Conservation (phyloP, 2,113 vertebrate species). For the Hucho hucho region DNA sequence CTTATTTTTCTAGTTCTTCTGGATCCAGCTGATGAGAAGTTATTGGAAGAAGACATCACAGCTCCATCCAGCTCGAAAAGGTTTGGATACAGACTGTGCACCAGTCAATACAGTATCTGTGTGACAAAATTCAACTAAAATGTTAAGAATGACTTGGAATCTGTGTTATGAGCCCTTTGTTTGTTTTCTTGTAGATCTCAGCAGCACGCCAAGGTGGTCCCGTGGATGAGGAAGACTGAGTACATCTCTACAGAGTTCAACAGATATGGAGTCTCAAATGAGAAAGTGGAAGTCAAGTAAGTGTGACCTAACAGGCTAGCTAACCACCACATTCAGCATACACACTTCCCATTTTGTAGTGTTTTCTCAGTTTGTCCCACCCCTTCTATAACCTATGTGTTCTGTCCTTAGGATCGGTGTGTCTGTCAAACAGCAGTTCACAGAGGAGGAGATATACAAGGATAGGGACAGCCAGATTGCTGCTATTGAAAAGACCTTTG, state of each 20-base stretch:
- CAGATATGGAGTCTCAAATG: conserved; percentile 90
- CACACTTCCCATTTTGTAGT: background rate
- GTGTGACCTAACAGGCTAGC: conserved; percentile 40
- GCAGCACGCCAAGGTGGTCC: conserved; percentile 93
- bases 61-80: conserved; percentile 91
- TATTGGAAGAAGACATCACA: conserved; percentile 91
- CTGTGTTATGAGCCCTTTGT: background rate
- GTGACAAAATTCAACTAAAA: background rate
- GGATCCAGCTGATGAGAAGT: conserved; percentile 91
- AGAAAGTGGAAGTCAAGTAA: conserved; percentile 96
- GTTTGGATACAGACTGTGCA: conserved; percentile 53
- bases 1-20: conserved; percentile 75
- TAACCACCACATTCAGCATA: background rate
- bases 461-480: conserved; percentile 93
- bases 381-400: background rate
- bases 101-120: too few species aligned
- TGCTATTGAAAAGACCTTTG: conserved; percentile 94
- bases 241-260: conserved; percentile 97
- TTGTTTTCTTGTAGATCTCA: conserved; percentile 74
- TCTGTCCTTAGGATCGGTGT: conserved; percentile 81
- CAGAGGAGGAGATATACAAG: conserved; percentile 96
- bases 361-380: background rate
- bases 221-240: conserved; percentile 95
- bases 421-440: conserved; percentile 95
- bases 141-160: background rate